Evolutionary conservation across 2,113 vertebrate species (phyloP).

Genomic region (human): DNA sequence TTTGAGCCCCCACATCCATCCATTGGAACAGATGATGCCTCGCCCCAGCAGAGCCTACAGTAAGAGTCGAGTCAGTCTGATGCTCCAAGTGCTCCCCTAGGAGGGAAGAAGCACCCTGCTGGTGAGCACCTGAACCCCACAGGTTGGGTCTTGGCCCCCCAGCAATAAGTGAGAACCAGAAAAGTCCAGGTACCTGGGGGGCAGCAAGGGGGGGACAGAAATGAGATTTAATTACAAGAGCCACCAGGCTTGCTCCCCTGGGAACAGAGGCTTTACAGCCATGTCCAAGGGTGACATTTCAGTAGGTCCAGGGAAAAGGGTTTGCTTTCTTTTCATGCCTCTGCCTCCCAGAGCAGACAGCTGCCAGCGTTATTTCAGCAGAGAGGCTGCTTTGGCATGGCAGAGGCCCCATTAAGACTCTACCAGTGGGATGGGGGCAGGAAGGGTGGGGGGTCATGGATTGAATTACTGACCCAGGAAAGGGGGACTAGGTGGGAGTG

Average conservation of each 20-base stretch:
- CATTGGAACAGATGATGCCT: not conserved
- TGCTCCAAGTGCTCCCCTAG: not conserved
- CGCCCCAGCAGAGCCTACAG: not conserved
- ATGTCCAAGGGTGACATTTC: constrained; percentile 52
- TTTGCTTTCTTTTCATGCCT: not conserved
- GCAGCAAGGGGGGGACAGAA: not conserved
- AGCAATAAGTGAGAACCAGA: not conserved
- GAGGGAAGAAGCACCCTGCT: not conserved
- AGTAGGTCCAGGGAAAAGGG: not conserved
- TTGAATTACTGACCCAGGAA: not conserved
- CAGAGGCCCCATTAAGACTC: not conserved
- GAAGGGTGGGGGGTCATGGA: not conserved
- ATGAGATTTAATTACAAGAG: constrained; percentile 25
- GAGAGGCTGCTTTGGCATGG: not conserved
- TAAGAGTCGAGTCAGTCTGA: not conserved
- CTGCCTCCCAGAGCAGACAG: not conserved
- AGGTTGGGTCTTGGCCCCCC: not conserved
- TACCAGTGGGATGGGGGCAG: not conserved
- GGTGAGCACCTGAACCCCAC: not conserved
- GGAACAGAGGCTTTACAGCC: not conserved
- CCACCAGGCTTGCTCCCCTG: not conserved
- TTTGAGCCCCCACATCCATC: not conserved
- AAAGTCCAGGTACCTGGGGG: not conserved
- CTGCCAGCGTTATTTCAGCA: not conserved
- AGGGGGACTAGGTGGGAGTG: not conserved